Conservation (phyloP, 2,888 invertebrate species). For the Tetragonisca angustula region DNA sequence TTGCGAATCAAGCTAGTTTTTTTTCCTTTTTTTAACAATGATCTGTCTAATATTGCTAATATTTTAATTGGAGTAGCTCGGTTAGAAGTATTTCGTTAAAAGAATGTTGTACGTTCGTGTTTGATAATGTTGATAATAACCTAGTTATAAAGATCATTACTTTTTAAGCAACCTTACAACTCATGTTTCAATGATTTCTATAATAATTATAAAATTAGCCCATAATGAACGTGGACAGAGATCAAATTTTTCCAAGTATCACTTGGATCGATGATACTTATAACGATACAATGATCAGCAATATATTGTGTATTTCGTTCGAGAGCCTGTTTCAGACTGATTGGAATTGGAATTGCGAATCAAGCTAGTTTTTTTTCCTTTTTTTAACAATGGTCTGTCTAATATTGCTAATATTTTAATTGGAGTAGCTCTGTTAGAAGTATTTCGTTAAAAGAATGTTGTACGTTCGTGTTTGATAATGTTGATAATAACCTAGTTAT, state of each 20-base stretch:
- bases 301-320: slow-evolving; percentile 35
- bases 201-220: not conserved
- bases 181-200: too few relatives aligned
- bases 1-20: not conserved
- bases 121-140: too few relatives aligned
- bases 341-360: not conserved
- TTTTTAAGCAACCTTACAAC: too few relatives aligned
- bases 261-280: too few relatives aligned
- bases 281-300: too few relatives aligned
- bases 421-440: not conserved
- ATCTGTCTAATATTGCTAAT: not conserved
- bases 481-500: too few relatives aligned
- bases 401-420: not conserved
- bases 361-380: not conserved
- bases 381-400: not conserved
- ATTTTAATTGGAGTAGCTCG: not conserved
- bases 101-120: not conserved
- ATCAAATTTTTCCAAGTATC: not conserved
- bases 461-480: not conserved
- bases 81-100: not conserved
- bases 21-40: not conserved
- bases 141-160: too few relatives aligned
- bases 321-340: not conserved
- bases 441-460: not conserved
- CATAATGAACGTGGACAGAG: not conserved